A percentile compares a stretch with the other conserved stretches of the same genome.
phyloP scores from a whole-genome alignment of 2,113 vertebrate species.

The Zosterops pallidus region DNA sequence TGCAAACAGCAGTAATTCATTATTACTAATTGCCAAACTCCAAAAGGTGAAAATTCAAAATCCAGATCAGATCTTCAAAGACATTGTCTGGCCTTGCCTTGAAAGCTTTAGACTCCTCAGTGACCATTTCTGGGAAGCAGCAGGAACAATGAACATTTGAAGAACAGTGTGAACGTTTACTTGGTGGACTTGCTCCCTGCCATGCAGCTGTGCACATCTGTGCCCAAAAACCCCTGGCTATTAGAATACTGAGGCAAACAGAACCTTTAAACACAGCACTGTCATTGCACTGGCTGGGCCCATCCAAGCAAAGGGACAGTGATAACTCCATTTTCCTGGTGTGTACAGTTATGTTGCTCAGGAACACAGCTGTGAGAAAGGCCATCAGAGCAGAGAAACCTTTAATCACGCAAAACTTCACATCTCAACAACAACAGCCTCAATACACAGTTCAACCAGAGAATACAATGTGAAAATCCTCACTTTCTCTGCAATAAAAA shows the following conservation, averaged over 20 bases:
- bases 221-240: too few species aligned
- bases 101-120: neutral
- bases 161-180: neutral
- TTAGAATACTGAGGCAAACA: accelerated
- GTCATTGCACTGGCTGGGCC: neutral
- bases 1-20: neutral
- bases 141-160: neutral
- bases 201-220: neutral
- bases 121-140: neutral
- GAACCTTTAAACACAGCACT: neutral
- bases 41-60: neutral
- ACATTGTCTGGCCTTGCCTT: neutral
- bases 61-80: neutral
- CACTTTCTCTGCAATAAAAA: neutral
- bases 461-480: neutral
- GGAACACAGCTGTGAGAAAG: neutral
- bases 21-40: neutral
- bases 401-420: neutral
- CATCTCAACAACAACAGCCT: neutral
- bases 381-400: neutral
- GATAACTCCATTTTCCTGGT: neutral
- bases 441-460: neutral
- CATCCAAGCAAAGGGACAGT: neutral
- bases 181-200: neutral
- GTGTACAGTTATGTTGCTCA: neutral